Base-by-base conservation (phyloP, 1,140 invertebrate genomes). In the Apis cerana region DNA sequence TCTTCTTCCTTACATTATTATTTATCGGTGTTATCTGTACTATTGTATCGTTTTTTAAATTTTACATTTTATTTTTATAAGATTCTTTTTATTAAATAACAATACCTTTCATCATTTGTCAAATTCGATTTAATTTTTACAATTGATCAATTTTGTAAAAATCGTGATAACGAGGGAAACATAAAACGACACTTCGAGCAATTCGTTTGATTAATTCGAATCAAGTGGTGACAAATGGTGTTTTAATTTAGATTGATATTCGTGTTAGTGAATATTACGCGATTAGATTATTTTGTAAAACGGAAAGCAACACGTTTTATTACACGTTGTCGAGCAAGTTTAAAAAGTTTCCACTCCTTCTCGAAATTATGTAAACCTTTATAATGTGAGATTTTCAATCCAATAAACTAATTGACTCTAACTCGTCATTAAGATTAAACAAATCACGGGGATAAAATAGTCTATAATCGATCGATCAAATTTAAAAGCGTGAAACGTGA, bases 211-310 rank as follows among this genome's bases (percentile, higher is more conserved):
- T n/a, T 50, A 10, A 8, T 48, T 52, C 21, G 13, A 17, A 69
- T 69, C n/a, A 23, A 69, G 43, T 23, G 43, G 43, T n/a, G 23
- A 50, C n/a, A 50, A 69, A 69, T 50, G 67, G n/a, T 50, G 13
- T 52, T 69, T 69, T 69, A 48, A 69, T 69, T 69, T 48, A 8
- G 67, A 69, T 69, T 50, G 50, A 69, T 69, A 43, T 69, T 69
- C 48, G 5, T 17, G 5, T 68, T n/a, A 11, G 50, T 7, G 33
- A 43, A 43, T 43, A 2, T 50, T 69, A 69, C 67, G 67, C 23
- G 67, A 69, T 69, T 69, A 17, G 67, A 69, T 69, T 69, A 33
- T 27, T 48, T 7, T 43, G 3, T 43, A 50, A 43, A 52, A 69
- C 12, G 67, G n/a, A 48, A 1, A n/a, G 13, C 43, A 23, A 7